Evolutionary conservation across 2,888 invertebrate genomes (phyloP).

Genomic region (Zaprionus obscuricornis): DNA sequence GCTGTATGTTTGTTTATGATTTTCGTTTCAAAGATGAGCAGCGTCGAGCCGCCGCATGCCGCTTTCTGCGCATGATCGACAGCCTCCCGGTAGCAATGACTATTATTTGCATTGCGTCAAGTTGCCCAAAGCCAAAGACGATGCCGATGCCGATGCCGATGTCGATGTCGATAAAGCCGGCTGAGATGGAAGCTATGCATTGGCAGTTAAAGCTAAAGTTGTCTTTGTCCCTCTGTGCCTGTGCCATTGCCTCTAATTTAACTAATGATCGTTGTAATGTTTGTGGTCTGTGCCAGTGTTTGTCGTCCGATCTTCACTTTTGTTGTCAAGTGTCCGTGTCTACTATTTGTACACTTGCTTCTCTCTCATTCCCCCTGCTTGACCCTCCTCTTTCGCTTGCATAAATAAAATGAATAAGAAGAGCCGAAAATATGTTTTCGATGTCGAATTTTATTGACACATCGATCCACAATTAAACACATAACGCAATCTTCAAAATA

Average conservation of each 20-base stretch:
- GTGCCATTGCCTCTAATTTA: conserved; percentile 71
- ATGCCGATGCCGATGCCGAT: conserved; percentile 22
- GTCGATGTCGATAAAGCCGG: conserved; percentile 4
- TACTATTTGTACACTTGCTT: conserved; percentile 65
- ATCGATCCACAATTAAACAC: conserved; percentile 63
- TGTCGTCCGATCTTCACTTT: conserved; percentile 69
- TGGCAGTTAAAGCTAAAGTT: no score
- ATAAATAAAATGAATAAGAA: no score
- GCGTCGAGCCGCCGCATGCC: conserved; percentile 32
- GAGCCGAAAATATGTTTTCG: conserved; percentile 52
- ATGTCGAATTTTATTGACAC: conserved; percentile 47
- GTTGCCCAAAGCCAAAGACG: conserved; percentile 31
- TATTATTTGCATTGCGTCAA: conserved; percentile 51
- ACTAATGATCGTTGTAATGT: conserved; percentile 81
- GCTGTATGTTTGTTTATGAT: conserved; percentile 68
- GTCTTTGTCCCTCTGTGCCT: no score
- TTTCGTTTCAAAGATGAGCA: conserved; percentile 70
- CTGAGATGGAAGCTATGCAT: no score
- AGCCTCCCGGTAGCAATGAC: conserved; percentile 72
- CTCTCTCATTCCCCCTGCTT: no score
- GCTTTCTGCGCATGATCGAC: conserved; percentile 73
- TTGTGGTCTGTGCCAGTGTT: conserved; percentile 65
- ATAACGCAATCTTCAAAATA: conserved; percentile 44
- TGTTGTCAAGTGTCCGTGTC: conserved; percentile 62
- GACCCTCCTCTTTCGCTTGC: no score